phyloP scores from a whole-genome alignment of 2,113 vertebrate species.

The Misgurnus anguillicaudatus region DNA sequence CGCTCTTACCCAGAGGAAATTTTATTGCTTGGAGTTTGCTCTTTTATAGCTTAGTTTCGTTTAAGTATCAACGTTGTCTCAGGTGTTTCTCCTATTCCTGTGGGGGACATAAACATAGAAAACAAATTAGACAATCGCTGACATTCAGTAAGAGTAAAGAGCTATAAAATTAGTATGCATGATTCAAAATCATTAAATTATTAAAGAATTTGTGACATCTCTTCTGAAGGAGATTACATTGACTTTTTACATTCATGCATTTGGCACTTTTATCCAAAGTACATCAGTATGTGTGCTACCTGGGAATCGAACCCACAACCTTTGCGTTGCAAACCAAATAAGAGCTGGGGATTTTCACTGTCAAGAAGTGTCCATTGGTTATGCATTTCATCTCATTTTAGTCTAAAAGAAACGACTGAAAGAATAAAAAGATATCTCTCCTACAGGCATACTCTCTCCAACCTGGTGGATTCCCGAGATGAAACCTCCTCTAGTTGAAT shows the following conservation, averaged over 20 bases:
- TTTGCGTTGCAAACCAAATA: no score
- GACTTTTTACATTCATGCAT: no score
- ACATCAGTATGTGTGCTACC: no score
- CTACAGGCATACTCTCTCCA: no score
- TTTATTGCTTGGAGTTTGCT: neutral
- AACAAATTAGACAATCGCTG: neutral
- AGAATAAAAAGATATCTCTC: neutral
- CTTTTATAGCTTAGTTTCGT: neutral
- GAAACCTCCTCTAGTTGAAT: slow-evolving; percentile 1
- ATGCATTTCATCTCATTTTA: neutral
- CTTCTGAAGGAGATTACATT: no score
- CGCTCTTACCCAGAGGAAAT: neutral
- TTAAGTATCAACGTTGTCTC: neutral
- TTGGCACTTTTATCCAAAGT: no score
- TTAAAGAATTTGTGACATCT: neutral
- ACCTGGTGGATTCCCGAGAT: neutral
- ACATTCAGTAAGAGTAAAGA: neutral
- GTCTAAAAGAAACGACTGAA: neutral
- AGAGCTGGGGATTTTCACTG: no score
- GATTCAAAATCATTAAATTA: neutral
- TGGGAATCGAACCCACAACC: no score
- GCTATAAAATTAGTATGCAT: neutral
- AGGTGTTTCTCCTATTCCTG: neutral
- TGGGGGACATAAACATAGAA: neutral
- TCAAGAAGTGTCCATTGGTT: neutral